Percentiles rank a stretch among this genome's conserved stretches.
phyloP scores from a whole-genome alignment of 2,113 vertebrate species.

The Ramphastos sulfuratus region DNA sequence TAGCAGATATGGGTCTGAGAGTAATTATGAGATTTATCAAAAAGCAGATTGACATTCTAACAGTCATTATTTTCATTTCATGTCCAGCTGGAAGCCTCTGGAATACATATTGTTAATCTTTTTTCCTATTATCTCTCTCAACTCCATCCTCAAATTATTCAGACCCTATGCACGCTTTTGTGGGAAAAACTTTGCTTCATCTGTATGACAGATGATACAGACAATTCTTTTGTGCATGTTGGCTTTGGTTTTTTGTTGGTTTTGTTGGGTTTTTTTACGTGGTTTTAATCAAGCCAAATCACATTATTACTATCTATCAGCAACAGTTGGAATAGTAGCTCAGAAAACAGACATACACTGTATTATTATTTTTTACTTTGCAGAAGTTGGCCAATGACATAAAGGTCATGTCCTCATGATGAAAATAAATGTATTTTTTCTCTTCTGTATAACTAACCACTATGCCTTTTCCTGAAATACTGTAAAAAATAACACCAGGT shows the following conservation, averaged over 20 bases:
- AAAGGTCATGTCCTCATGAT: neutral
- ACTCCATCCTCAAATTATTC: slow-evolving; percentile 30
- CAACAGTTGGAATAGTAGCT: neutral
- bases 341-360: neutral
- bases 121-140: slow-evolving; percentile 40
- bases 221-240: neutral
- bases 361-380: neutral
- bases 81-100: slow-evolving; percentile 36
- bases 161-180: neutral
- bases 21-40: slow-evolving; percentile 58
- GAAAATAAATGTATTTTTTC: slow-evolving; percentile 2
- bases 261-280: neutral
- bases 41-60: slow-evolving; percentile 46
- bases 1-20: slow-evolving; percentile 34
- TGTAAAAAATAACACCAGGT: neutral
- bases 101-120: slow-evolving; percentile 42
- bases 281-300: slow-evolving; percentile 18
- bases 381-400: neutral
- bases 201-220: slow-evolving; percentile 52
- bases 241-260: neutral
- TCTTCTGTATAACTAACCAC: neutral
- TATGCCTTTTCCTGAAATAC: slow-evolving; percentile 5
- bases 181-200: slow-evolving; percentile 59
- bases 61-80: slow-evolving; percentile 54
- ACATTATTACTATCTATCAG: neutral